A percentile compares a stretch with the other conserved stretches of the same genome.
Conservation (phyloP, 2,888 invertebrate genomes). For the Adelognathus sp. region DNA sequence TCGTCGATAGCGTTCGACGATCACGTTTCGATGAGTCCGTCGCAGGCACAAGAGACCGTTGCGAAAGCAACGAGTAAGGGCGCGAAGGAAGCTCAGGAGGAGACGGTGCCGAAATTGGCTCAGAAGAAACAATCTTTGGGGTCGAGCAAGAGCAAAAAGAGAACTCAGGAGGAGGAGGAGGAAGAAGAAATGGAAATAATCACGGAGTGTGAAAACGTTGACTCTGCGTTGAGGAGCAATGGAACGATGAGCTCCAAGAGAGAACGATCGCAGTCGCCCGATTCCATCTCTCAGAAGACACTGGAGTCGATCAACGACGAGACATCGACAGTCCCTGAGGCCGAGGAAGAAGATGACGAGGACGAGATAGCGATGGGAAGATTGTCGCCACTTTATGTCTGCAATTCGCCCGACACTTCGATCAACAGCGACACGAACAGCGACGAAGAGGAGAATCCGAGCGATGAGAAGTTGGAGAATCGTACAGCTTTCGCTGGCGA, state of each 20-base stretch:
- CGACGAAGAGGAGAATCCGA: conserved; percentile 50
- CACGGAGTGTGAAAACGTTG: conserved; percentile 4
- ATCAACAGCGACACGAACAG: conserved; percentile 64
- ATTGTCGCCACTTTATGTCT: conserved; percentile 74
- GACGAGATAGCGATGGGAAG: conserved; percentile 67
- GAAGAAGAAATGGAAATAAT: conserved; percentile 12
- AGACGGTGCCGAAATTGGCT: background rate
- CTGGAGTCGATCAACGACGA: conserved; percentile 60
- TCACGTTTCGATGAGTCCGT: conserved; percentile 56
- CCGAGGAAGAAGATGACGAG: conserved; percentile 64
- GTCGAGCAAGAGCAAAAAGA: conserved; percentile 49
- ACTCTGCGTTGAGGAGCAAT: conserved; percentile 19
- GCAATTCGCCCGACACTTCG: conserved; percentile 72
- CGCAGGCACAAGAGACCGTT: conserved; percentile 12
- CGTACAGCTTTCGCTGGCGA: conserved; percentile 69
- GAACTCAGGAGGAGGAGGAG: background rate
- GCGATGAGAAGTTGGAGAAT: too few species aligned
- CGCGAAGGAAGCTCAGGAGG: background rate
- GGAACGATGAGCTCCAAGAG: conserved; percentile 51
- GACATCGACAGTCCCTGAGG: conserved; percentile 58
- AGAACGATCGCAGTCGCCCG: conserved; percentile 66
- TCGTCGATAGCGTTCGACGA: conserved; percentile 61
- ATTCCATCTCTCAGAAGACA: conserved; percentile 60
- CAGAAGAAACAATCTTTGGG: conserved; percentile 27
- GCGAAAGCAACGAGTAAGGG: background rate